Percentiles rank a stretch among this genome's conserved stretches.
These are phyloP conservation scores for Meriones psammophilus DNA, from an alignment of 2,797 vertebrate genomes.

Conservation along the genomic window DNA sequence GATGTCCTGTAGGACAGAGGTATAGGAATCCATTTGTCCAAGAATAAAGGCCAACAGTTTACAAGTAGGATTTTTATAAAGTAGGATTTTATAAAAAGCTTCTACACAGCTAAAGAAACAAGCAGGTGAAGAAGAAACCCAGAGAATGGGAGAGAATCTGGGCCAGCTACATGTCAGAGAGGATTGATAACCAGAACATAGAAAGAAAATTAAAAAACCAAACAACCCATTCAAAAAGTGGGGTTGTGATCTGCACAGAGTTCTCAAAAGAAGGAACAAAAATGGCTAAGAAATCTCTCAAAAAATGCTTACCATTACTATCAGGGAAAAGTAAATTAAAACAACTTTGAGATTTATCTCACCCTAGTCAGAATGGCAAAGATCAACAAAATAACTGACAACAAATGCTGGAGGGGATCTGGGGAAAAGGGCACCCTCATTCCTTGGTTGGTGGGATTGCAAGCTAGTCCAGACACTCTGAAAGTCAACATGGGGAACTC, in stretches of 20 bases:
- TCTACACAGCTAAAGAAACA: not conserved
- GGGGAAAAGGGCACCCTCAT: not conserved
- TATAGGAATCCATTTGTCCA: not conserved
- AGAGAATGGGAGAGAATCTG: not conserved
- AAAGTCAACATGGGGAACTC: not conserved
- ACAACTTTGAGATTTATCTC: not conserved
- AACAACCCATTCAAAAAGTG: not conserved
- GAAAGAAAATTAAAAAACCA: not conserved
- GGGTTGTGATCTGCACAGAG: not conserved
- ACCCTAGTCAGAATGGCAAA: not conserved
- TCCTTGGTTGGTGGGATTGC: not conserved
- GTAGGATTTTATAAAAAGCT: not conserved
- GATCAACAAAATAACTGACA: not conserved
- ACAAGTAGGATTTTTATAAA: not conserved
- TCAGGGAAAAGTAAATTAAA: not conserved
- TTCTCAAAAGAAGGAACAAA: not conserved
- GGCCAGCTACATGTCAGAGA: not conserved
- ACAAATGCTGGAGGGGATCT: not conserved
- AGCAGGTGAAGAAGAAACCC: not conserved
- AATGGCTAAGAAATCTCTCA: not conserved
- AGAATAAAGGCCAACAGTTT: not conserved
- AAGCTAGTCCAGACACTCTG: not conserved
- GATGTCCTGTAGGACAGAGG: not conserved
- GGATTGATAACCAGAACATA: not conserved
- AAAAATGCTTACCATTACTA: not conserved